A percentile compares a stretch with the other conserved stretches of the same genome.
phyloP scores from a whole-genome alignment of 2,888 invertebrate genomes.

The Diogma glabrata region DNA sequence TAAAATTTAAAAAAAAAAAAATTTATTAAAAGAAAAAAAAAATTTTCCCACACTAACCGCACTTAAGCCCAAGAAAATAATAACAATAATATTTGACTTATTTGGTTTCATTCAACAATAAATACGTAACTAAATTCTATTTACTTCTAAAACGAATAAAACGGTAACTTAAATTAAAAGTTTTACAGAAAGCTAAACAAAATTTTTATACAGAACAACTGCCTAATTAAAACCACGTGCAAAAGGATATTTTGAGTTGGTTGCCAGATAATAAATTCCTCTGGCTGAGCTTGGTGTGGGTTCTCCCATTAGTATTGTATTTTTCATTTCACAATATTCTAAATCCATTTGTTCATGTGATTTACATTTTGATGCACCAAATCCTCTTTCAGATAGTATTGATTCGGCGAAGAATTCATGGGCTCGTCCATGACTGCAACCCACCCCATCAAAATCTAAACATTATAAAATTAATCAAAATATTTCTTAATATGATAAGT shows the following conservation, averaged over 20 bases:
- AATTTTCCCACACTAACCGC: too few relatives aligned
- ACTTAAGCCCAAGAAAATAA: too few relatives aligned
- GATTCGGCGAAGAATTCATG: conserved; percentile 5
- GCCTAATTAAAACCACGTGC: too few relatives aligned
- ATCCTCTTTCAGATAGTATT: not conserved
- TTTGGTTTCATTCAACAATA: too few relatives aligned
- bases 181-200: too few relatives aligned
- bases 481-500: not conserved
- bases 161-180: too few relatives aligned
- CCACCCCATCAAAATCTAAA: not conserved
- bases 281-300: not conserved
- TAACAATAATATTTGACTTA: too few relatives aligned
- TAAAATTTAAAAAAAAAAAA: too few relatives aligned
- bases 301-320: not conserved
- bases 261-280: conserved; percentile 1
- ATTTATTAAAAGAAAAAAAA: too few relatives aligned
- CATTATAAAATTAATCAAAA: not conserved
- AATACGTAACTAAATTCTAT: too few relatives aligned
- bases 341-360: not conserved
- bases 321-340: not conserved
- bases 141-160: too few relatives aligned
- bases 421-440: conserved; percentile 4
- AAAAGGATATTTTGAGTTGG: not conserved
- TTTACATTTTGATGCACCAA: not conserved
- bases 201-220: too few relatives aligned